Conservation (phyloP, 2,113 vertebrate genomes). For the Chrysochloris asiatica region DNA sequence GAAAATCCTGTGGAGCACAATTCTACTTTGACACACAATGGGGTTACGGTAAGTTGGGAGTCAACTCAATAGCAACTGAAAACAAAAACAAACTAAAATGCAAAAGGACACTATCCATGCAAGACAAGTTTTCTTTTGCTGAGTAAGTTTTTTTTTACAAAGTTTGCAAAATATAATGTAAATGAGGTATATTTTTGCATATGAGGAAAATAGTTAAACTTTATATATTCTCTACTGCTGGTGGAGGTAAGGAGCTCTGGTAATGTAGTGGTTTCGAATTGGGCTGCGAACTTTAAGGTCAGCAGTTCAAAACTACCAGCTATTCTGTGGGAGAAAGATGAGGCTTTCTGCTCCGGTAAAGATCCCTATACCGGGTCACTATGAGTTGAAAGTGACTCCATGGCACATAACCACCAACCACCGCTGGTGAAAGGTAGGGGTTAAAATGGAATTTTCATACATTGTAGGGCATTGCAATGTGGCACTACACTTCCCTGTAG, state of each 20-base stretch:
- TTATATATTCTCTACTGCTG: background rate
- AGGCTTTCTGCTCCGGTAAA: no score
- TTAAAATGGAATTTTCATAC: background rate
- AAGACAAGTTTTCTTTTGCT: no score
- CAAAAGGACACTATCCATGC: conserved; percentile 3
- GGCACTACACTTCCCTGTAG: background rate
- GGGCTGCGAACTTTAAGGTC: no score
- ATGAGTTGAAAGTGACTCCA: no score
- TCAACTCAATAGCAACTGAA: background rate
- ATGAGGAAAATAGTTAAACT: background rate
- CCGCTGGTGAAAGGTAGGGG: no score
- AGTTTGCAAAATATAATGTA: background rate
- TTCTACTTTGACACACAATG: background rate
- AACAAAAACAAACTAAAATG: conserved; percentile 78
- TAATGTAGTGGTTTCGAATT: no score
- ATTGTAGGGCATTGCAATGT: background rate
- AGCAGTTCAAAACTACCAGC: no score
- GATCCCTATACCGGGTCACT: no score
- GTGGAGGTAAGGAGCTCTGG: no score
- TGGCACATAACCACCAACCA: no score
- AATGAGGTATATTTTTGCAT: background rate
- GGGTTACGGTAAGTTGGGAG: background rate
- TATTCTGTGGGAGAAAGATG: no score
- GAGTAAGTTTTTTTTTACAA: no score
- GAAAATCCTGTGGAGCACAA: background rate